These are phyloP conservation scores for Austrofundulus limnaeus DNA, from an alignment of 2,113 vertebrate species.

Conservation along the genomic window DNA sequence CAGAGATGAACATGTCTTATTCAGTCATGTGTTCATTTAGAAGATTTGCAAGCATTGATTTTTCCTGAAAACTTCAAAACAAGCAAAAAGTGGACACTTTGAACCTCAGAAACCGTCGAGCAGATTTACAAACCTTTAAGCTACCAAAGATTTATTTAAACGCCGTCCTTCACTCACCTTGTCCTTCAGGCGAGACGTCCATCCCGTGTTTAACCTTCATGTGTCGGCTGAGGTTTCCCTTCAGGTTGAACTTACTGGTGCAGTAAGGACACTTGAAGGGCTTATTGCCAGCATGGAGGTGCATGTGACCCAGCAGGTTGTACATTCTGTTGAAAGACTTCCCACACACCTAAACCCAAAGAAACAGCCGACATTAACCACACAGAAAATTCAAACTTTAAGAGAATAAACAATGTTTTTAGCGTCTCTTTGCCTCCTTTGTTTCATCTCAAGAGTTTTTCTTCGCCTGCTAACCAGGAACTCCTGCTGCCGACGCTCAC, in stretches of 20 bases:
- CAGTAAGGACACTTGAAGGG: conserved; percentile 99
- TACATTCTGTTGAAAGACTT: conserved; percentile 99
- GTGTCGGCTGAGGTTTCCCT: conserved; percentile 97
- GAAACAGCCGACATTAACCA: neutral
- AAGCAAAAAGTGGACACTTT: too few species aligned
- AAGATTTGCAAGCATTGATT: too few species aligned
- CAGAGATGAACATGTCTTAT: too few species aligned
- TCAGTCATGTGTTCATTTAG: too few species aligned
- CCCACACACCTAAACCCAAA: conserved; percentile 86
- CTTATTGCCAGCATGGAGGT: conserved; percentile 95
- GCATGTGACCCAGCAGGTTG: conserved; percentile 98
- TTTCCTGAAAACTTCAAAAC: too few species aligned
- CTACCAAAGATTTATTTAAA: neutral
- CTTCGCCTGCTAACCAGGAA: neutral
- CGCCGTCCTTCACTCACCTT: conserved; percentile 82
- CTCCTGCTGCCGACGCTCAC: conserved; percentile 47
- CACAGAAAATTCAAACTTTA: neutral
- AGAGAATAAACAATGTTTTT: neutral
- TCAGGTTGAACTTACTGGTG: conserved; percentile 98
- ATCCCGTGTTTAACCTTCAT: conserved; percentile 99
- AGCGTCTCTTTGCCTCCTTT: too few species aligned
- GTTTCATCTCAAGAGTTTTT: too few species aligned
- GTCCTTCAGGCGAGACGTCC: conserved; percentile 93
- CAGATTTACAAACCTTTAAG: too few species aligned
- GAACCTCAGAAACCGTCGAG: too few species aligned